Percentiles rank a stretch among this genome's conserved stretches.
These are phyloP conservation scores for Zaprionus obscuricornis DNA, from an alignment of 2,888 invertebrate genomes.

Conservation along the genomic window DNA sequence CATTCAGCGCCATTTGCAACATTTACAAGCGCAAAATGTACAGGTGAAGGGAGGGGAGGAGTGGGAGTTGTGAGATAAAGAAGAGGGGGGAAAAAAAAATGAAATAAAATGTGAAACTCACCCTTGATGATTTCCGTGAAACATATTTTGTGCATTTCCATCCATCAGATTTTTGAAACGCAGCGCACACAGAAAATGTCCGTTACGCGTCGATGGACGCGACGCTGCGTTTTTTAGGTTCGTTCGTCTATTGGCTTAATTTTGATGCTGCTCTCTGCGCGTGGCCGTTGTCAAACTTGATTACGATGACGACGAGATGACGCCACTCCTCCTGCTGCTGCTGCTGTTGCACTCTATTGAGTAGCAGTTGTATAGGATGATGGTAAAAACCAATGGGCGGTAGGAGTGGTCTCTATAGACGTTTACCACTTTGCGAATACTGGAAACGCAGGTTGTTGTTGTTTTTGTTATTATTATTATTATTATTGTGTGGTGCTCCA, in stretches of 20 bases:
- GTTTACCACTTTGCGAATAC: too few species aligned
- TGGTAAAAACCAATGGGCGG: too few species aligned
- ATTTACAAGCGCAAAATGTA: too few species aligned
- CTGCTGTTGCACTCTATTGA: background rate
- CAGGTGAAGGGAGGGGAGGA: too few species aligned
- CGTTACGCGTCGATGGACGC: slow-evolving; percentile 72
- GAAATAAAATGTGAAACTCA: slow-evolving; percentile 59
- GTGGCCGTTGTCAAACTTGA: slow-evolving; percentile 59
- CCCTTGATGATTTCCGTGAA: slow-evolving; percentile 86
- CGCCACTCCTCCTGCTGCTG: slow-evolving; percentile 5
- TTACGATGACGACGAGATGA: background rate
- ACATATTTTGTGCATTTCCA: slow-evolving; percentile 85
- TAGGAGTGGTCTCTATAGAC: too few species aligned
- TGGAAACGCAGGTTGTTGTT: too few species aligned
- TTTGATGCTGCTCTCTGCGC: slow-evolving; percentile 77
- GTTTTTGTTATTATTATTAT: too few species aligned
- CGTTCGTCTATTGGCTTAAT: slow-evolving; percentile 73
- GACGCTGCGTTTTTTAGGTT: slow-evolving; percentile 69
- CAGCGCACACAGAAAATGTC: slow-evolving; percentile 77
- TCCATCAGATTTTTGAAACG: slow-evolving; percentile 84
- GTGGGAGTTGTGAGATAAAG: background rate
- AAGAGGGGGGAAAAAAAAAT: background rate
- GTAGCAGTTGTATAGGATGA: too few species aligned
- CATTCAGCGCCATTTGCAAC: too few species aligned
- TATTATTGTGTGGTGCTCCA: slow-evolving; percentile 20